Conservation (phyloP, 2,797 vertebrate genomes). For the Benthosema pterotum region DNA sequence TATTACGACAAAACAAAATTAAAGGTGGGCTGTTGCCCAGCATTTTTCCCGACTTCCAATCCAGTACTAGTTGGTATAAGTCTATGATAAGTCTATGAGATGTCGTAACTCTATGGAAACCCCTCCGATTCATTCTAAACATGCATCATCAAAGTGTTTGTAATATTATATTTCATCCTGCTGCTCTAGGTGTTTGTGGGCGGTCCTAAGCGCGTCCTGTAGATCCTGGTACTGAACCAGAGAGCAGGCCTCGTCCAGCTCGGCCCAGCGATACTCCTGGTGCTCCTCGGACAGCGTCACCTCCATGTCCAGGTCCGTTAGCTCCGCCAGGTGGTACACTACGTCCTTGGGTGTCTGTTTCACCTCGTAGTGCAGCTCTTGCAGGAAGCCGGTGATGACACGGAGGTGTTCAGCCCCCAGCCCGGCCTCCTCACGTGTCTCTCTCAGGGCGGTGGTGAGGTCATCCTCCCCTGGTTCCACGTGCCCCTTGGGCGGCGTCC, state of each 20-base stretch:
- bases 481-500: constrained; percentile 98
- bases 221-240: constrained; percentile 84
- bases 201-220: constrained; percentile 85
- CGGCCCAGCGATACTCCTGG: constrained; percentile 89
- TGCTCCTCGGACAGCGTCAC: constrained; percentile 90
- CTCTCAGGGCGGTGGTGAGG: constrained; percentile 91
- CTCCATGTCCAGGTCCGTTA: constrained; percentile 78
- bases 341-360: constrained; percentile 86
- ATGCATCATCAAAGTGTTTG: no score
- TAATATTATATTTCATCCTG: constrained; percentile 32
- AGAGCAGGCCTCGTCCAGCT: constrained; percentile 88
- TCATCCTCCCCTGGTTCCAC: constrained; percentile 97
- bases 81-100: no score
- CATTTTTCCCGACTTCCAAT: no score
- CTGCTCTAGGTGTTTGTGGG: constrained; percentile 80
- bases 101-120: no score
- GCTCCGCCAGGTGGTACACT: constrained; percentile 93
- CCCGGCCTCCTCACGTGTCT: constrained; percentile 93
- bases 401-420: constrained; percentile 82
- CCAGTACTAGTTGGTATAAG: no score
- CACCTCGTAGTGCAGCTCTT: constrained; percentile 87
- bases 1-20: no score
- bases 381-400: constrained; percentile 86
- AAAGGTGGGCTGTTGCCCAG: no score
- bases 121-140: no score